Evolutionary conservation across 2,113 vertebrate genomes (phyloP).

Genomic region (Sorex araneus): DNA sequence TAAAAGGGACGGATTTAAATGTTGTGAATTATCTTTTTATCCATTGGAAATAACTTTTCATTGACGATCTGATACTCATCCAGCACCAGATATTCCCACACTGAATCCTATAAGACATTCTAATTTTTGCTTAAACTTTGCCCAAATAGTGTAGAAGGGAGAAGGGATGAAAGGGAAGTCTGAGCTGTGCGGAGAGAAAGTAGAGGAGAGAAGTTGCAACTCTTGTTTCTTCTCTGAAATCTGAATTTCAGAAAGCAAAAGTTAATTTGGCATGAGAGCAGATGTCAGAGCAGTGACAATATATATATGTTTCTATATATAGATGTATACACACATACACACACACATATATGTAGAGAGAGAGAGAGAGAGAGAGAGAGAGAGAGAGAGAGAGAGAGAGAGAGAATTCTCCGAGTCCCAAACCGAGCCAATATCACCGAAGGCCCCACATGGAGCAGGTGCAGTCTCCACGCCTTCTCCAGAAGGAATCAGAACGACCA

Average conservation of each 20-base stretch:
- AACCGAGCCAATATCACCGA: no score
- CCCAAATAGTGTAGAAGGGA: constrained; percentile 4
- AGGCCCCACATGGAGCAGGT: no score
- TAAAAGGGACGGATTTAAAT: not conserved
- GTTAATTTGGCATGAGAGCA: not conserved
- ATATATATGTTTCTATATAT: no score
- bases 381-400: no score
- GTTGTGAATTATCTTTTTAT: not conserved
- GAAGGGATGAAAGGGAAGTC: not conserved
- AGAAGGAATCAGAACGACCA: no score
- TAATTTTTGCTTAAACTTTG: not conserved
- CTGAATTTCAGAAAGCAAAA: not conserved
- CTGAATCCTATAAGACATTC: not conserved
- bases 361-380: no score
- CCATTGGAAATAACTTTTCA: not conserved
- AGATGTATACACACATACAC: no score
- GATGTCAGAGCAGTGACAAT: not conserved
- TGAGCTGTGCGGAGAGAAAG: not conserved
- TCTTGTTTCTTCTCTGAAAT: constrained; percentile 17
- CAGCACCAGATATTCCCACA: not conserved
- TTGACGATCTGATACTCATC: not conserved
- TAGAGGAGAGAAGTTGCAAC: not conserved
- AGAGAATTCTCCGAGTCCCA: no score
- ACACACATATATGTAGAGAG: no score
- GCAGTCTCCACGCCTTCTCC: no score